Conservation (phyloP, 2,888 invertebrate species). For the Drosophila helvetica region DNA sequence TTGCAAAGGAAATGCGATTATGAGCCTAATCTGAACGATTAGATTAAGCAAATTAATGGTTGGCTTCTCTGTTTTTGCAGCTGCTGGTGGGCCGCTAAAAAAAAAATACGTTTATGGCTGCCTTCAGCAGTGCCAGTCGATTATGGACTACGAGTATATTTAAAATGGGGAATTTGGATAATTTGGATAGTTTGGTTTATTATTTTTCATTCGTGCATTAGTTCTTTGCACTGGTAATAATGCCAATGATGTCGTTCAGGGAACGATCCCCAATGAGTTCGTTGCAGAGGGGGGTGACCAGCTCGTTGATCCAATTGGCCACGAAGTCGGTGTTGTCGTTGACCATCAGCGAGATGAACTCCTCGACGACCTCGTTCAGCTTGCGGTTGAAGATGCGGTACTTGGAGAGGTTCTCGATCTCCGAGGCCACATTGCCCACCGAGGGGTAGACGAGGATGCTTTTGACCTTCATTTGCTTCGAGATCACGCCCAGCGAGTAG, state of each 20-base stretch:
- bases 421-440: slow-evolving; percentile 71
- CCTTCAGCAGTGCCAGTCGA: not conserved
- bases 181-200: slow-evolving; percentile 14
- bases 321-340: slow-evolving; percentile 79
- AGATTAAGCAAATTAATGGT: slow-evolving; percentile 50
- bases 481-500: slow-evolving; percentile 64
- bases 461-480: slow-evolving; percentile 62
- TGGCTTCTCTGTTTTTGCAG: slow-evolving; percentile 29
- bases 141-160: not conserved
- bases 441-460: slow-evolving; percentile 57
- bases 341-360: slow-evolving; percentile 69
- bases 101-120: slow-evolving; percentile 38
- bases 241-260: slow-evolving; percentile 67
- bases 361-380: slow-evolving; percentile 78
- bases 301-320: slow-evolving; percentile 57
- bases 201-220: not conserved
- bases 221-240: slow-evolving; percentile 55
- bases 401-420: slow-evolving; percentile 75
- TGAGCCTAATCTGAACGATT: slow-evolving; percentile 55
- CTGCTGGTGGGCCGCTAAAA: slow-evolving; percentile 19
- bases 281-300: slow-evolving; percentile 67
- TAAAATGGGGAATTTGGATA: slow-evolving; percentile 2
- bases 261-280: slow-evolving; percentile 67
- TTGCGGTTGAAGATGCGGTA: slow-evolving; percentile 72
- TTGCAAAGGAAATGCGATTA: slow-evolving; percentile 40